Percentiles rank a stretch among this genome's conserved stretches.
phyloP scores from a whole-genome alignment of 2,888 invertebrate species.

The Poecilobothrus nobilitatus region DNA sequence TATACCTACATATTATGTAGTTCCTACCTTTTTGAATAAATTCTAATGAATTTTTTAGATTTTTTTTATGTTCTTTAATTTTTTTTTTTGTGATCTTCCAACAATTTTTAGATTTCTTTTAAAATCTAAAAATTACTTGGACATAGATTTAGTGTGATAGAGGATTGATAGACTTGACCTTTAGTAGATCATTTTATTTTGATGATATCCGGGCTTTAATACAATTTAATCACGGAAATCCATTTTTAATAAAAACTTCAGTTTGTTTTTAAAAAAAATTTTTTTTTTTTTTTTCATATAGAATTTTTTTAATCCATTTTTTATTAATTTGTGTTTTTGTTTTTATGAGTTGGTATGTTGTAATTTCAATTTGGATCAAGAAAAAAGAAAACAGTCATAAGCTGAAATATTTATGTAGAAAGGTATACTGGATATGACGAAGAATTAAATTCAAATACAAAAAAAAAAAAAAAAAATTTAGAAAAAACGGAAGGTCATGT shows the following conservation, averaged over 20 bases:
- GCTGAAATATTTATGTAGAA: background rate
- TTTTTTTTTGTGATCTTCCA: no score
- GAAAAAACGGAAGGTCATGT: background rate
- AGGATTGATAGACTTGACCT: background rate
- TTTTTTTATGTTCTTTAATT: no score
- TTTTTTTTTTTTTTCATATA: background rate
- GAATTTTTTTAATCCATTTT: background rate
- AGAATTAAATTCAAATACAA: background rate
- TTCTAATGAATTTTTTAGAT: no score
- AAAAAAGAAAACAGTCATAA: background rate
- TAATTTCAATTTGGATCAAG: background rate
- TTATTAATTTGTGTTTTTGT: background rate
- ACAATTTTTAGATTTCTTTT: no score
- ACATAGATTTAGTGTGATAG: no score
- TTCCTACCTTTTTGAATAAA: no score
- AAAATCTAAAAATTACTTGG: no score
- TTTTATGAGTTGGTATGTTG: background rate
- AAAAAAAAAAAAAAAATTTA: no score
- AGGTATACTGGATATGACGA: background rate
- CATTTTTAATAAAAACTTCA: background rate
- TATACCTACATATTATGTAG: no score
- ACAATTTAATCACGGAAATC: background rate
- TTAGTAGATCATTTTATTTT: background rate
- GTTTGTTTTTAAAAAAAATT: background rate
- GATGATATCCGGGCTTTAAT: slow-evolving; percentile 2